Base-by-base conservation (phyloP, 2,888 invertebrate species). In the Neoscelio sp. region DNA sequence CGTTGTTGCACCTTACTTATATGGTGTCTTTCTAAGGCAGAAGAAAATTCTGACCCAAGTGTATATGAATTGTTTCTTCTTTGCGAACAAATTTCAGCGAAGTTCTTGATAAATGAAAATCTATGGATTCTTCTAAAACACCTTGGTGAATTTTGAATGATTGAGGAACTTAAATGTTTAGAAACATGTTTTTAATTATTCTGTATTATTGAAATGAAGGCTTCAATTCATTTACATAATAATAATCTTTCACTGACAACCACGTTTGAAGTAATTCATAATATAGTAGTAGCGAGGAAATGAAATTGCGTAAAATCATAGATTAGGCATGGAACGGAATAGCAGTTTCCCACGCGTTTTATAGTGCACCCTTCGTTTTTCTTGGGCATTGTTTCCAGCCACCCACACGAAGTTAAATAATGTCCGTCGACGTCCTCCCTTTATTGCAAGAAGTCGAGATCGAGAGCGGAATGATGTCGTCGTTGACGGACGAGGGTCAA, bases 1-100 rank as follows among this genome's bases (percentile, higher is more conserved):
- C 82, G 85, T 86, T 86, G 85, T 80, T 33, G 46, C 75, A 46
- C 71, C 54, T 74, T 71, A 73, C 64, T 73, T 44, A 38, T 52
- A 58, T 64, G 68, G 46, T 80, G 80, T 80, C 71, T 81, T 85
- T 35, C 23, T 42, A n/a, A 28, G 10, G 18, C 42, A 23, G 28
- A 30, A 18, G 62, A 46, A 71, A 62, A 50, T 62, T 54, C 46
- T 46, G 71, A 52, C 50, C 33, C 62, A 71, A 20, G 62, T 62
- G 46, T 54, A 30, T 23, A 60, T 71, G 71, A 71, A 71, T 71
- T 62, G 52, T 71, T 46, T 71, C 71, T 71, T 54, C 62, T 50
- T 13, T 33, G 62, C n/a, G n/a, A n/a, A n/a, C n/a, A n/a, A n/a
- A n/a, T n/a, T n/a, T n/a, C n/a, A n/a, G n/a, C n/a, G n/a, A n/a